Percentiles rank a stretch among this genome's conserved stretches.
Evolutionary conservation across 1,140 invertebrate genomes (phyloP).

Genomic region (Homalodisca vitripennis): DNA sequence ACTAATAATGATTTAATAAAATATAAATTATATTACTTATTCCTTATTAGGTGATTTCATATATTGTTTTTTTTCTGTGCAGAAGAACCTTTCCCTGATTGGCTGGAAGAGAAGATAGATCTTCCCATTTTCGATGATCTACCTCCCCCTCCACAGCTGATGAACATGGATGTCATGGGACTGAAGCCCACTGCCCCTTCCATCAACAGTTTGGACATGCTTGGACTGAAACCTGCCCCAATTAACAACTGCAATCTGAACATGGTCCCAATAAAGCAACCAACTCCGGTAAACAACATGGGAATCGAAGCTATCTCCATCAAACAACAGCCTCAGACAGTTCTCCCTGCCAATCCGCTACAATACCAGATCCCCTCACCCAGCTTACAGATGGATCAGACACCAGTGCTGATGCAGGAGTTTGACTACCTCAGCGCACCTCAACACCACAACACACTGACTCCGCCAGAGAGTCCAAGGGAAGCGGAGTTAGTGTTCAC

Average conservation of each 20-base stretch:
- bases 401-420: slow-evolving; percentile 29
- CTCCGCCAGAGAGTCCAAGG: slow-evolving; percentile 77
- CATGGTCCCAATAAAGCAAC: not conserved
- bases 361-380: not conserved
- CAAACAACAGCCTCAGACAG: not conserved
- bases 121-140: slow-evolving; percentile 66
- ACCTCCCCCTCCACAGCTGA: slow-evolving; percentile 50
- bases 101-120: slow-evolving; percentile 68
- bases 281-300: not conserved
- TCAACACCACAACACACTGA: slow-evolving; percentile 52
- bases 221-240: not conserved
- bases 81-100: slow-evolving; percentile 71
- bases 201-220: slow-evolving; percentile 9
- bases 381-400: not conserved
- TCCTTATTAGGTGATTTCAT: not conserved
- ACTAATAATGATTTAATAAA: too few species aligned
- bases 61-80: slow-evolving; percentile 45
- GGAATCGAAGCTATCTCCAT: not conserved
- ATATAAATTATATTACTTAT: too few species aligned
- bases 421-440: slow-evolving; percentile 39
- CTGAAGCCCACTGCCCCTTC: not conserved
- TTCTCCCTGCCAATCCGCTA: not conserved
- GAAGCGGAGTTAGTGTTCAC: slow-evolving; percentile 45
- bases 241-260: not conserved
- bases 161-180: slow-evolving; percentile 43